Evolutionary conservation across 1,140 invertebrate species (phyloP).

Genomic region (Monomorium pharaonis): DNA sequence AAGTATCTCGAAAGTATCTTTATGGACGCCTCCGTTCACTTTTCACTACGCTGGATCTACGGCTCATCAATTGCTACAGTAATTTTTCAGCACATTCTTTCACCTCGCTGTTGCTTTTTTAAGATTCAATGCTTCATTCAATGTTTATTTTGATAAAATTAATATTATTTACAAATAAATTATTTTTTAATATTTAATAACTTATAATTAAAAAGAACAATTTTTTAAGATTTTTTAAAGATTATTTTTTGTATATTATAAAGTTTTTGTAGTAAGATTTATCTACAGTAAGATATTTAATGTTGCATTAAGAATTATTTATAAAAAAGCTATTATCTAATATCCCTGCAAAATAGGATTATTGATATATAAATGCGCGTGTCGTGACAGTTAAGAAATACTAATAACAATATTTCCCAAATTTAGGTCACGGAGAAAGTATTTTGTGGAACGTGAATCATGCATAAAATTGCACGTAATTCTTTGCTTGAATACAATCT

Average conservation of each 20-base stretch:
- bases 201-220: not conserved
- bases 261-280: no score
- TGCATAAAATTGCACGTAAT: not conserved
- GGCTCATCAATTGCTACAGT: not conserved
- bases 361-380: not conserved
- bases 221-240: not conserved
- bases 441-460: not conserved
- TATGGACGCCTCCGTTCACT: conserved; percentile 36
- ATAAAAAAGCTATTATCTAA: not conserved
- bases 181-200: not conserved
- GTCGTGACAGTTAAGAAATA: not conserved
- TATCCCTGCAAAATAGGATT: not conserved
- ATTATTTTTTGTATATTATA: not conserved
- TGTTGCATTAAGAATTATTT: not conserved
- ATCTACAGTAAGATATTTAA: not conserved
- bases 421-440: conserved; percentile 11
- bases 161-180: not conserved
- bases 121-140: not conserved
- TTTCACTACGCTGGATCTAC: conserved; percentile 2
- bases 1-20: conserved; percentile 22
- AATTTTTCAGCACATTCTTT: not conserved
- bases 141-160: not conserved
- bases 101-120: not conserved
- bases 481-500: not conserved
- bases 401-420: not conserved